Conservation (phyloP, 2,797 vertebrate species). For the Odontamblyopus lacepedii region DNA sequence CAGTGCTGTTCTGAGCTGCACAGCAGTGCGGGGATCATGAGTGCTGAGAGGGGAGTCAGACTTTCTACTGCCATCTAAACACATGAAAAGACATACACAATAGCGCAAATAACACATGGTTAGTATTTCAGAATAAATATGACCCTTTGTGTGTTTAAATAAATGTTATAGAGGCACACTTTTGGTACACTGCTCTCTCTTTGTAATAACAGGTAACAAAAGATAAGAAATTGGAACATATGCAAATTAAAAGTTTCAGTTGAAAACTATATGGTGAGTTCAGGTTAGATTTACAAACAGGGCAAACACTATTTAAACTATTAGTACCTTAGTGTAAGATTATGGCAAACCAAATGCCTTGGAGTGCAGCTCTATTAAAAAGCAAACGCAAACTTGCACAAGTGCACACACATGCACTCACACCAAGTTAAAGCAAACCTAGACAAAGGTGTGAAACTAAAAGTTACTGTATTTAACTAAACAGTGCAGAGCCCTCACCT, state of each 20-base stretch:
- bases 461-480: slow-evolving; percentile 56
- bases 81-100: background rate
- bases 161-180: background rate
- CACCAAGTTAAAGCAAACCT: slow-evolving; percentile 27
- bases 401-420: slow-evolving; percentile 33
- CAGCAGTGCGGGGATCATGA: slow-evolving; percentile 96
- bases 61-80: slow-evolving; percentile 89
- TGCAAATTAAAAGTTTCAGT: slow-evolving; percentile 11
- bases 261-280: slow-evolving; percentile 28
- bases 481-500: slow-evolving; percentile 72
- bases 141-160: background rate
- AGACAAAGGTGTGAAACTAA: slow-evolving; percentile 45
- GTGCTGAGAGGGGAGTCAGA: slow-evolving; percentile 85
- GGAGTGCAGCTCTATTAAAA: slow-evolving; percentile 20
- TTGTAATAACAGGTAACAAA: slow-evolving; percentile 23
- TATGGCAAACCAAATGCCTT: slow-evolving; percentile 46
- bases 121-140: background rate
- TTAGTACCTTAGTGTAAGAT: slow-evolving; percentile 50
- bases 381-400: slow-evolving; percentile 23
- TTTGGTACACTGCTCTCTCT: slow-evolving; percentile 39
- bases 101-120: slow-evolving; percentile 1
- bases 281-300: slow-evolving; percentile 46
- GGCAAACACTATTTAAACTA: slow-evolving; percentile 35
- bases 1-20: slow-evolving; percentile 94
- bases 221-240: slow-evolving; percentile 3